Conservation (phyloP, 2,888 invertebrate genomes). For the Itoplectis maculator region DNA sequence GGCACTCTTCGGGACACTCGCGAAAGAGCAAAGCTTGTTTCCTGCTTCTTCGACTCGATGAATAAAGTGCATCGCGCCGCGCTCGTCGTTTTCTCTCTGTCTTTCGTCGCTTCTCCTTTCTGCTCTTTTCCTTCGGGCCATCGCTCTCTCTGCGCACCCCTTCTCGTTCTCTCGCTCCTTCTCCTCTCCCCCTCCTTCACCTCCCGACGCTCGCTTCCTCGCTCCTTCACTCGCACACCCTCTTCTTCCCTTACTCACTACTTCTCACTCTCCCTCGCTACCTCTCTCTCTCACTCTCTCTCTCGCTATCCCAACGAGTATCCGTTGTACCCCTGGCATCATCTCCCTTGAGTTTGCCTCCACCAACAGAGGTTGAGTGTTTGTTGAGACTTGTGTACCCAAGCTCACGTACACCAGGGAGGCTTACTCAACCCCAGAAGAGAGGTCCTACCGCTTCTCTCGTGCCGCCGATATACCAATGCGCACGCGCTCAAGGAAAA, state of each 20-base stretch:
- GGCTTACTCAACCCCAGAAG: constrained; percentile 31
- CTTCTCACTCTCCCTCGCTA: constrained; percentile 10
- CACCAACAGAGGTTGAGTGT: constrained; percentile 66
- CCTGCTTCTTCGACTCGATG: constrained; percentile 50
- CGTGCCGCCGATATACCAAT: constrained; percentile 58
- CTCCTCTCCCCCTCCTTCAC: constrained; percentile 20
- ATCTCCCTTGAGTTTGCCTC: constrained; percentile 57
- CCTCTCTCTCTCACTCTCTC: constrained; percentile 2
- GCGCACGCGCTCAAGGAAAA: constrained; percentile 54
- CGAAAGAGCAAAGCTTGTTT: constrained; percentile 60
- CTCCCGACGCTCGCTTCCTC: constrained; percentile 7
- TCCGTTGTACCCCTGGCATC: constrained; percentile 64
- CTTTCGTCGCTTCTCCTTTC: constrained; percentile 23
- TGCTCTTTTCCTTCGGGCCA: constrained; percentile 29
- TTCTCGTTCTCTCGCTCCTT: constrained; percentile 13
- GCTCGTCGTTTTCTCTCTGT: constrained; percentile 34
- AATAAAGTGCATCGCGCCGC: constrained; percentile 58
- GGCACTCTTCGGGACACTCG: constrained; percentile 52
- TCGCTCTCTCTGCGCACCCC: constrained; percentile 3
- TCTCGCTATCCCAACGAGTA: constrained; percentile 14
- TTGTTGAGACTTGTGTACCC: constrained; percentile 66
- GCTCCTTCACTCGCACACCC: background rate
- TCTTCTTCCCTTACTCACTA: no score
- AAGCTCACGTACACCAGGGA: constrained; percentile 64
- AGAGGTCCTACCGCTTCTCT: constrained; percentile 23